Conservation (phyloP, 2,113 vertebrate species). For the Microcebus murinus region DNA sequence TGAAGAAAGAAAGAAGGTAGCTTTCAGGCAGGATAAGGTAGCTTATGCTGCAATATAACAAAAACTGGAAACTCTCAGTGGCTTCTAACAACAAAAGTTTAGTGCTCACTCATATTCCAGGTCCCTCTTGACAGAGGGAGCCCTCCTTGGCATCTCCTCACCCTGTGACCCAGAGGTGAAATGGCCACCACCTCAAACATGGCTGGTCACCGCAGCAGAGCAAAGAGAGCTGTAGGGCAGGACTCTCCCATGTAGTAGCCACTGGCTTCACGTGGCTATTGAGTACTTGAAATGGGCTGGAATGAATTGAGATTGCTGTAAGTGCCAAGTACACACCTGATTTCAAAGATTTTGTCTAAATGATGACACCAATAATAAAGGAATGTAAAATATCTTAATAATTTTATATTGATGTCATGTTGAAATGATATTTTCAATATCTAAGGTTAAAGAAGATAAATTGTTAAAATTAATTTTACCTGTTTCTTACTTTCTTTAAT, state of each 20-base stretch:
- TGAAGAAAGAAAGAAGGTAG: not conserved
- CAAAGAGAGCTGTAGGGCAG: not conserved
- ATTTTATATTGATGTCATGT: not conserved
- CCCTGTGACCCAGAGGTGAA: too few relatives aligned
- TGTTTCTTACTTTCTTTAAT: not conserved
- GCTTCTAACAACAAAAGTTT: not conserved
- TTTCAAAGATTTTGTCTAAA: not conserved
- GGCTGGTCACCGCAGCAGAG: not conserved
- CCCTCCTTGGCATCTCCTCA: not conserved
- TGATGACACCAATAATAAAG: not conserved
- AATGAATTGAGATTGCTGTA: not conserved
- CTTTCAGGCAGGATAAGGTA: too few relatives aligned
- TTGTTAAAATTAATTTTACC: not conserved
- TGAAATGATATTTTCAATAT: not conserved
- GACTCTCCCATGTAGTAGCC: fast-evolving
- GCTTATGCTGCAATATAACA: not conserved
- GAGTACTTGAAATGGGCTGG: not conserved
- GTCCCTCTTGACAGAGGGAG: too few relatives aligned
- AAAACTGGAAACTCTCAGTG: not conserved
- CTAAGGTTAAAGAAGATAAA: not conserved
- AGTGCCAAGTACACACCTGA: not conserved
- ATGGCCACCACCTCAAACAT: not conserved
- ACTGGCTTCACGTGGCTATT: not conserved
- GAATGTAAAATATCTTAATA: not conserved
- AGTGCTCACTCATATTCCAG: not conserved